Percentiles rank a stretch among this genome's conserved stretches.
These are phyloP conservation scores for Lepidurus arcticus DNA, from an alignment of 1,140 invertebrate species.

Conservation along the genomic window DNA sequence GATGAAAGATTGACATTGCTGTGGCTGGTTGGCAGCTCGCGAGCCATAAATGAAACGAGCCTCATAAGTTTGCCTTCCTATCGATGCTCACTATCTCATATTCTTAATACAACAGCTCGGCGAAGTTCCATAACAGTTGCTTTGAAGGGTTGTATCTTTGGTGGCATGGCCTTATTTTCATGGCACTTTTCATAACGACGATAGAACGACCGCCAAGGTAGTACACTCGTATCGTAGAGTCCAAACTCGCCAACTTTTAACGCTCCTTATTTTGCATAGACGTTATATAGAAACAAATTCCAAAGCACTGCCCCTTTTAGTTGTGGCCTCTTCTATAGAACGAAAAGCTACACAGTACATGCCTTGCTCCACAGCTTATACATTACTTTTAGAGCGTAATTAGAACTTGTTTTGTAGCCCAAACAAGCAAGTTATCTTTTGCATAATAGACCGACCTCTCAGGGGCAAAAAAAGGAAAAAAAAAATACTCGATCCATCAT, in stretches of 20 bases:
- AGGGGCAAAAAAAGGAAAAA: not conserved
- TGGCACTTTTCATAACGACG: slow-evolving; percentile 4
- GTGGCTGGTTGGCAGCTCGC: slow-evolving; percentile 20
- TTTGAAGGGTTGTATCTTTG: not conserved
- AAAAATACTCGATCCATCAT: not conserved
- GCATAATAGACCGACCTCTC: not conserved
- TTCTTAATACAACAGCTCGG: slow-evolving; percentile 9
- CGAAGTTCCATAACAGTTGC: not conserved
- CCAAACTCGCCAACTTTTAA: not conserved
- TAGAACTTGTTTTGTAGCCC: slow-evolving; percentile 1
- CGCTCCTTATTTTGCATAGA: not conserved
- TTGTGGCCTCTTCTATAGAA: not conserved
- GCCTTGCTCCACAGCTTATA: not conserved
- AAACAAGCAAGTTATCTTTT: not conserved
- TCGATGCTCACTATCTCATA: slow-evolving; percentile 18
- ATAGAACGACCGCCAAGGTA: not conserved
- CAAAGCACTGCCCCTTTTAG: not conserved
- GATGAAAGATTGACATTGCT: slow-evolving; percentile 22
- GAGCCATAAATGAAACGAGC: slow-evolving; percentile 19
- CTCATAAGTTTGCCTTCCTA: slow-evolving; percentile 13
- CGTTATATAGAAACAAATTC: not conserved
- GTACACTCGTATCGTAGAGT: not conserved
- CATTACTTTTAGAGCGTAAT: slow-evolving; percentile 3
- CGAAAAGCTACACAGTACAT: too few species aligned
- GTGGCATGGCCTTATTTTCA: slow-evolving; percentile 6